A percentile compares a stretch with the other conserved stretches of the same genome.
Conservation (phyloP, 2,113 vertebrate genomes). For the Embiotoca jacksoni region DNA sequence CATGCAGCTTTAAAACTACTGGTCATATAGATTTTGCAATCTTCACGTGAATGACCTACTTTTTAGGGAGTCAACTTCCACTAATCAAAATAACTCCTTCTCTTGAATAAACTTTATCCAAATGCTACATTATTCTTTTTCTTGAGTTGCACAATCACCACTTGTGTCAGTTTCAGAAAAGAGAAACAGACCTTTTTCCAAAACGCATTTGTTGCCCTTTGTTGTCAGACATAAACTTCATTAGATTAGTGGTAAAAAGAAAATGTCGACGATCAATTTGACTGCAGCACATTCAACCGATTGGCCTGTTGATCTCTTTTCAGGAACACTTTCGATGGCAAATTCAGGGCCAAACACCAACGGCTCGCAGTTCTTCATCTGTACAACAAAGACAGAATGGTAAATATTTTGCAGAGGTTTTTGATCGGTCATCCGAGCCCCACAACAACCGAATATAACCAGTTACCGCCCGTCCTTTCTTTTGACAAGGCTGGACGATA, state of each 20-base stretch:
- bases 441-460: background rate
- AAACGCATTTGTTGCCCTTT: background rate
- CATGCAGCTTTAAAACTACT: background rate
- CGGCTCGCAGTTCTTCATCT: conserved; percentile 97
- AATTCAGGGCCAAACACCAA: conserved; percentile 96
- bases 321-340: conserved; percentile 96
- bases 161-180: conserved; percentile 1
- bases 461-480: background rate
- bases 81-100: conserved; percentile 42
- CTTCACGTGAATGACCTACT: conserved; percentile 76
- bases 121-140: conserved; percentile 32
- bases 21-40: conserved; percentile 56
- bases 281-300: conserved; percentile 1
- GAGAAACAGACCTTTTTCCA: background rate
- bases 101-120: conserved; percentile 38
- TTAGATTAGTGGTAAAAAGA: background rate
- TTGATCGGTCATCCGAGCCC: background rate
- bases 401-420: conserved; percentile 66
- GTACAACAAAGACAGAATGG: conserved; percentile 93
- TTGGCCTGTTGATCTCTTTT: conserved; percentile 14
- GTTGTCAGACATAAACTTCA: background rate
- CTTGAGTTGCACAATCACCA: conserved; percentile 27
- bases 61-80: conserved; percentile 63
- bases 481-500: conserved; percentile 90
- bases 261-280: conserved; percentile 2